Conservation (phyloP, 2,113 vertebrate species). For the Brachionichthys hirsutus region DNA sequence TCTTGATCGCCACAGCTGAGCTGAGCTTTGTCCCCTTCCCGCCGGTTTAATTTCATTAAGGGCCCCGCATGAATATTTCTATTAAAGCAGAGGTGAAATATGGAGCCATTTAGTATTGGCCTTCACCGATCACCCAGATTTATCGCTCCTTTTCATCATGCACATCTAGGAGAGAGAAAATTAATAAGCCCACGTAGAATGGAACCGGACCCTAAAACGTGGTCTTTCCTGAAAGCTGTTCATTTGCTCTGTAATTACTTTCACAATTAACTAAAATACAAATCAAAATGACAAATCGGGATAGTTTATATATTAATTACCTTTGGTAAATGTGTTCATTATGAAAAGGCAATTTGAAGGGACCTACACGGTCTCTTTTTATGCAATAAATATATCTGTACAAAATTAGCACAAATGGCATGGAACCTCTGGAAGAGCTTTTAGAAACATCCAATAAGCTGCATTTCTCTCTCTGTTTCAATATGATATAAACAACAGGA, state of each 20-base stretch:
- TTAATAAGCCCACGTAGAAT: constrained; percentile 92
- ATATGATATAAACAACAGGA: not conserved
- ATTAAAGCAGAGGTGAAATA: constrained; percentile 99
- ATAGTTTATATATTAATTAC: constrained; percentile 99
- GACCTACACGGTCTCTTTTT: constrained; percentile 86
- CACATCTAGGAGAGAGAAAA: constrained; percentile 93
- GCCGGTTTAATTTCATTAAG: constrained; percentile 99
- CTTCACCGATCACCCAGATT: constrained; percentile 97
- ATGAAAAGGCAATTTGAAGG: constrained; percentile 94
- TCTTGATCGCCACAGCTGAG: constrained; percentile 18
- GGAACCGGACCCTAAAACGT: constrained; percentile 87
- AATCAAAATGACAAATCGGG: constrained; percentile 97
- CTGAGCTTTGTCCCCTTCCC: constrained; percentile 68
- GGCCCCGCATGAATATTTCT: constrained; percentile 96
- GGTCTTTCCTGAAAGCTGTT: constrained; percentile 96
- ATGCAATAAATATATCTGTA: constrained; percentile 84
- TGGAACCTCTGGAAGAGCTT: constrained; percentile 52
- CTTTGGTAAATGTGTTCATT: constrained; percentile 91
- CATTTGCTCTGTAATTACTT: constrained; percentile 97
- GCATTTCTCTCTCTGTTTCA: constrained; percentile 19
- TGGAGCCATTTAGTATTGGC: constrained; percentile 99
- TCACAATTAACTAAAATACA: constrained; percentile 99
- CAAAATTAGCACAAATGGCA: constrained; percentile 52
- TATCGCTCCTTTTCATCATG: constrained; percentile 98
- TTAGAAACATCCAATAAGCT: constrained; percentile 45